These are phyloP conservation scores for Caenorhabditis angaria DNA, from an alignment of 2,888 invertebrate species.

Conservation along the genomic window DNA sequence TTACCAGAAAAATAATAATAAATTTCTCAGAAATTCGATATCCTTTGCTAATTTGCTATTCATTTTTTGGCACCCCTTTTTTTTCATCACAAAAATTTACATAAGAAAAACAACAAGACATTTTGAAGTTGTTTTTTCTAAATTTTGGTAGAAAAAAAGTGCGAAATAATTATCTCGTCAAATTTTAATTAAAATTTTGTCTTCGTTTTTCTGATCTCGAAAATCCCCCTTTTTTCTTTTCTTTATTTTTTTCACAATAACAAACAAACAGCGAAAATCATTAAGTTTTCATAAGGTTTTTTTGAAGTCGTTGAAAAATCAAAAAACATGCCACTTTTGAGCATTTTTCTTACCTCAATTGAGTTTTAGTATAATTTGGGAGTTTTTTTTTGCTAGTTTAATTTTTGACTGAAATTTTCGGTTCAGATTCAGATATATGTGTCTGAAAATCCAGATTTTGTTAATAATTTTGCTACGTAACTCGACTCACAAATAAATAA, in stretches of 20 bases:
- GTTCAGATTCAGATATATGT: too few species aligned
- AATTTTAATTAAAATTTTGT: neutral
- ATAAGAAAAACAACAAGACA: neutral
- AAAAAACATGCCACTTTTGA: too few species aligned
- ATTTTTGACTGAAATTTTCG: too few species aligned
- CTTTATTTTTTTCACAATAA: neutral
- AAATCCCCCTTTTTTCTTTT: neutral
- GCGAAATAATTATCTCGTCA: neutral
- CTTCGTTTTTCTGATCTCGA: neutral
- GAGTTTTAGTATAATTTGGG: too few species aligned
- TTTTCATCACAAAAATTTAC: neutral
- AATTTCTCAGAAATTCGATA: constrained; percentile 2
- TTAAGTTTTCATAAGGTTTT: neutral
- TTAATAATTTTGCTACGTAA: too few species aligned
- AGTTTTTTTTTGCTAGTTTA: too few species aligned
- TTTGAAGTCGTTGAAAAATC: too few species aligned
- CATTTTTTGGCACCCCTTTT: neutral
- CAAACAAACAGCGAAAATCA: neutral
- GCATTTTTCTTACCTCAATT: too few species aligned
- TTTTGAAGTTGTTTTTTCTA: too few species aligned
- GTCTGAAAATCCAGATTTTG: too few species aligned
- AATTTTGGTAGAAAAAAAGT: too few species aligned
- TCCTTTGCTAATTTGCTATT: neutral
- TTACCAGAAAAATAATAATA: neutral
- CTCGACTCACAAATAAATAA: too few species aligned